Conservation (phyloP, 2,888 invertebrate genomes). For the Apantesis nais region DNA sequence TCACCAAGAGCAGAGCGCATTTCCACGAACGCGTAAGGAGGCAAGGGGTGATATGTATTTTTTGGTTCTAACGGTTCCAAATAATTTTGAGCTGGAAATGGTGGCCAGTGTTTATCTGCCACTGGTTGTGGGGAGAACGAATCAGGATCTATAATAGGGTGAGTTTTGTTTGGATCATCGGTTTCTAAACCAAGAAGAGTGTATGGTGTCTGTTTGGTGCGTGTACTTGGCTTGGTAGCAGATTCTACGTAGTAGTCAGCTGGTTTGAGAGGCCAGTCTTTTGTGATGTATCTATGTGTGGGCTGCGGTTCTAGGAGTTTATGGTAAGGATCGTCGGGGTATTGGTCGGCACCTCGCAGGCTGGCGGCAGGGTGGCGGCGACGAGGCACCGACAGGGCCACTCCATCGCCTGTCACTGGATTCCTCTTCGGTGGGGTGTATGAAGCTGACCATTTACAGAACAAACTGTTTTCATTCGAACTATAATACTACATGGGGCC, state of each 20-base stretch:
- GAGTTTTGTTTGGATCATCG: conserved; percentile 66
- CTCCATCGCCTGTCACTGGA: conserved; percentile 88
- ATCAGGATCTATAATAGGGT: conserved; percentile 71
- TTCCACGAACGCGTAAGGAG: conserved; percentile 75
- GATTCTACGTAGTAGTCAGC: conserved; percentile 79
- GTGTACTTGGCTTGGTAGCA: conserved; percentile 63
- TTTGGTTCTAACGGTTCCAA: conserved; percentile 71
- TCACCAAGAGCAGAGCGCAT: conserved; percentile 79
- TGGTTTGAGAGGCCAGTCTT: conserved; percentile 75
- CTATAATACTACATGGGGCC: conserved; percentile 37
- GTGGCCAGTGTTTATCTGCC: conserved; percentile 78
- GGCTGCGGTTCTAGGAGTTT: conserved; percentile 72
- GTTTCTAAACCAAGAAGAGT: conserved; percentile 76
- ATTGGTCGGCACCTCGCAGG: conserved; percentile 82
- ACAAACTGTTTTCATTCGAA: conserved; percentile 78
- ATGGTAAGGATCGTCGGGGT: conserved; percentile 55
- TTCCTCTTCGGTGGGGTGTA: conserved; percentile 86
- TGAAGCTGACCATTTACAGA: conserved; percentile 81
- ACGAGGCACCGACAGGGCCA: conserved; percentile 82
- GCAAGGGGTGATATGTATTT: conserved; percentile 70
- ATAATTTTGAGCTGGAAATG: conserved; percentile 80
- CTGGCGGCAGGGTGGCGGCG: conserved; percentile 79
- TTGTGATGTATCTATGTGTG: conserved; percentile 74
- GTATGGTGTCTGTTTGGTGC: conserved; percentile 67
- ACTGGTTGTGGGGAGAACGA: conserved; percentile 73